Evolutionary conservation across 2,888 invertebrate species (phyloP).

Genomic region (Brassicogethes aeneus): DNA sequence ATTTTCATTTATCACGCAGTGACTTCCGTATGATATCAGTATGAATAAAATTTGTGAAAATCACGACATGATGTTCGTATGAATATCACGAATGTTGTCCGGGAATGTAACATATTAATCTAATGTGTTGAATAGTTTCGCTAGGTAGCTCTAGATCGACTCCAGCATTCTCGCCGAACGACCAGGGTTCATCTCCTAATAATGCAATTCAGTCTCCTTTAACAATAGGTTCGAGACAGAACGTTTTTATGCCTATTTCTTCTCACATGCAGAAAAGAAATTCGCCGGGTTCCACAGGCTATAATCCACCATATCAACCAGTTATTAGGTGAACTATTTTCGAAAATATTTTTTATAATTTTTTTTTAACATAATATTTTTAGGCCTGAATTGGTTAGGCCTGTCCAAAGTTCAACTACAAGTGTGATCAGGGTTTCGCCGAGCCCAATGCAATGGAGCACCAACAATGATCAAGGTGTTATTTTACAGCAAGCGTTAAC

Average conservation of each 20-base stretch:
- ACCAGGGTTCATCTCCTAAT: conserved; percentile 58
- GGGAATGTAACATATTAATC: no score
- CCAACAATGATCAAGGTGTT: conserved; percentile 40
- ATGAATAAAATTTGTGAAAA: no score
- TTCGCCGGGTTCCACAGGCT: conserved; percentile 39
- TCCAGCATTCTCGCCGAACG: conserved; percentile 76
- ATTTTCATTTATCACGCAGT: no score
- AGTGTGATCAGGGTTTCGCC: conserved; percentile 82
- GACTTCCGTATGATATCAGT: no score
- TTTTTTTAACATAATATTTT: conserved; percentile 6
- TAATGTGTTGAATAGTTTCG: conserved; percentile 79
- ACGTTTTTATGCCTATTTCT: conserved; percentile 87
- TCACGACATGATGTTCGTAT: no score
- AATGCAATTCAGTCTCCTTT: conserved; percentile 56
- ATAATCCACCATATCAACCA: conserved; percentile 35
- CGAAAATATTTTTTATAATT: background rate
- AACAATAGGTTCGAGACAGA: conserved; percentile 66
- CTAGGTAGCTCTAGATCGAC: conserved; percentile 89
- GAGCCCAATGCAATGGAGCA: conserved; percentile 46
- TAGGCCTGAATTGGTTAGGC: conserved; percentile 65
- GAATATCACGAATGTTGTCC: no score
- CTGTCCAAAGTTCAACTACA: conserved; percentile 51
- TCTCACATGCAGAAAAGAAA: conserved; percentile 41
- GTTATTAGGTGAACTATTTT: conserved; percentile 37
- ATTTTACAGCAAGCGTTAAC: conserved; percentile 36